Evolutionary conservation across 2,797 vertebrate genomes (phyloP).

Genomic region (Acanthornis magna): DNA sequence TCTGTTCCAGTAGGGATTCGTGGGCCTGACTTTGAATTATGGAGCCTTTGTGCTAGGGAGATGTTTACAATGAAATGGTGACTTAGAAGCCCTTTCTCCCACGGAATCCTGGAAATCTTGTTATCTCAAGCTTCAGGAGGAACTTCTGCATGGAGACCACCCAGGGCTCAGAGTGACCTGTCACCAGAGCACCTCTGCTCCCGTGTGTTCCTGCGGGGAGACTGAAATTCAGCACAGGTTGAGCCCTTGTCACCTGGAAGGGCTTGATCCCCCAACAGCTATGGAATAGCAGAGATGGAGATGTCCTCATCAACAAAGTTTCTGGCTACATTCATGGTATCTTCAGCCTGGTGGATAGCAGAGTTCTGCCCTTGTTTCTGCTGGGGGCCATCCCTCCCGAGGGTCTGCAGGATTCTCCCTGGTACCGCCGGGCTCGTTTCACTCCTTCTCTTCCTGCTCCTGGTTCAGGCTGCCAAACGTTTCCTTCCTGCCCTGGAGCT

Average conservation of each 20-base stretch:
- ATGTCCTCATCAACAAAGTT: background rate
- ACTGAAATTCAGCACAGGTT: background rate
- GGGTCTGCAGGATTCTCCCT: background rate
- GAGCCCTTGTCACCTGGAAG: background rate
- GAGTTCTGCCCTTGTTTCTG: background rate
- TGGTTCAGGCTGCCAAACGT: background rate
- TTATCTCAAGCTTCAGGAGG: background rate
- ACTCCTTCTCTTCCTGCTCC: background rate
- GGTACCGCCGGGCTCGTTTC: fast-evolving
- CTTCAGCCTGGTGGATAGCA: background rate
- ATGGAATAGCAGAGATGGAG: background rate
- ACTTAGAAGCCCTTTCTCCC: background rate
- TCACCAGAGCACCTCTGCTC: background rate
- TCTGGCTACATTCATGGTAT: fast-evolving
- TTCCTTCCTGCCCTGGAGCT: background rate
- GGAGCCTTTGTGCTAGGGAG: background rate
- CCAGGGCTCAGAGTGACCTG: background rate
- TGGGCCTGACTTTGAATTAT: background rate
- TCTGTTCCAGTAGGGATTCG: background rate
- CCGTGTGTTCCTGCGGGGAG: background rate
- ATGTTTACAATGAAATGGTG: background rate
- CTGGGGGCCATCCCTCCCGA: background rate
- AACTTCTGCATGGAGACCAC: background rate
- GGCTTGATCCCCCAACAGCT: background rate
- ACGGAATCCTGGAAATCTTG: background rate